These are phyloP conservation scores for Diadumene lineata DNA, from an alignment of 92 coral and sea anemone species.

Conservation along the genomic window DNA sequence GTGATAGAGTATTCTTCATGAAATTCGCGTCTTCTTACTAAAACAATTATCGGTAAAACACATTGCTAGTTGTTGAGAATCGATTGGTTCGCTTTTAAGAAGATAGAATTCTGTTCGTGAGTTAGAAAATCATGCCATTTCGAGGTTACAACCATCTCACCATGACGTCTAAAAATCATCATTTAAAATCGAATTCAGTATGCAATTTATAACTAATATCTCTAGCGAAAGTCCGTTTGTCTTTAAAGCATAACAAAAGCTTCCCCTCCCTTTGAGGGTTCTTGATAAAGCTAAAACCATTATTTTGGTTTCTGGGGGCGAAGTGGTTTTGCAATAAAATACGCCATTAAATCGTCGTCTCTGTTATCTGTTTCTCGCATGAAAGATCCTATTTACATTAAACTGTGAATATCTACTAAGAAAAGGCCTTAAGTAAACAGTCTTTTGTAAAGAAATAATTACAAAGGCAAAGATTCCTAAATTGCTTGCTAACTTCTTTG, in stretches of 20 bases:
- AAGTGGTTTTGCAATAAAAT: neutral
- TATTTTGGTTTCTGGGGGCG: neutral
- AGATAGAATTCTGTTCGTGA: neutral
- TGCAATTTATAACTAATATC: constrained; percentile 9
- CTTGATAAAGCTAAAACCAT: constrained; percentile 12
- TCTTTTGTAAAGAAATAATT: constrained; percentile 20
- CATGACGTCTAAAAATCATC: constrained; percentile 28
- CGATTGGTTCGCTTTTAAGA: neutral
- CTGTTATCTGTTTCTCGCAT: constrained; percentile 27
- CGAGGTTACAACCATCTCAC: constrained; percentile 8
- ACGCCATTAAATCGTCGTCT: neutral
- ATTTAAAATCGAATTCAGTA: neutral
- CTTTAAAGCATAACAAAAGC: constrained; percentile 12
- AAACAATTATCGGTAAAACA: neutral
- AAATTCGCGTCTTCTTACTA: neutral
- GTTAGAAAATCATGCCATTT: constrained; percentile 1
- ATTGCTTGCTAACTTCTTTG: constrained; percentile 14
- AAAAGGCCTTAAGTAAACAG: constrained; percentile 34
- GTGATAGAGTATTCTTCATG: neutral
- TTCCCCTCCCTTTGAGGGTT: neutral
- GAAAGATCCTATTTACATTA: constrained; percentile 30
- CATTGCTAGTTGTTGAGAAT: neutral
- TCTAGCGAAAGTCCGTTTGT: neutral
- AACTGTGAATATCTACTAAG: constrained; percentile 16
- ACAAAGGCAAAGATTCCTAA: constrained; percentile 19